Evolutionary conservation across 2,113 vertebrate species (phyloP).

Genomic region (Heterotis niloticus): DNA sequence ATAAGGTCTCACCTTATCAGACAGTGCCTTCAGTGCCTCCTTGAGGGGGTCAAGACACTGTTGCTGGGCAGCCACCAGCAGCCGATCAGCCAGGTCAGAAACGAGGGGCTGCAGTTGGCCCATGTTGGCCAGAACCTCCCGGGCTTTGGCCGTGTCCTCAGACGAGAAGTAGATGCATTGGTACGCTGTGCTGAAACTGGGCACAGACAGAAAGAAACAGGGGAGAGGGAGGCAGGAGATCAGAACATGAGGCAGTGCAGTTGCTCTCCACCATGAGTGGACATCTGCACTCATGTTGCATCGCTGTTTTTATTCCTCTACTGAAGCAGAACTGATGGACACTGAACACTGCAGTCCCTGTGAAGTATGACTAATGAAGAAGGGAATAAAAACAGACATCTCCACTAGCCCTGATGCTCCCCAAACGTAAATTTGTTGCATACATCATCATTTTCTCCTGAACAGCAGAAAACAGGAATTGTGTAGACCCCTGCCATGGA

Average conservation of each 20-base stretch:
- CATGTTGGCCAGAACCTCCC: conserved; percentile 89
- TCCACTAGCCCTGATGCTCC: neutral
- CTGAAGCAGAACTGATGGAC: neutral
- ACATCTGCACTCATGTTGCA: neutral
- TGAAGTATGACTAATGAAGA: conserved; percentile 7
- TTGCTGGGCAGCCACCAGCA: conserved; percentile 86
- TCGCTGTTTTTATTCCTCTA: neutral
- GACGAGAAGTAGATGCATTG: conserved; percentile 99
- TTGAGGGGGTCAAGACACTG: conserved; percentile 78
- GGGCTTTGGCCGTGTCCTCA: conserved; percentile 93
- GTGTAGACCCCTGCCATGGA: neutral
- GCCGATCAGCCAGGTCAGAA: conserved; percentile 80
- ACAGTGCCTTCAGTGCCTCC: conserved; percentile 89
- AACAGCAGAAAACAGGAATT: neutral
- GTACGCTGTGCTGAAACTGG: conserved; percentile 87
- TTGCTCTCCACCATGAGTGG: neutral
- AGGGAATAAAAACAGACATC: neutral
- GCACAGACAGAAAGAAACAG: conserved; percentile 23
- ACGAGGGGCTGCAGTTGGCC: conserved; percentile 86
- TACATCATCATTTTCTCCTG: neutral
- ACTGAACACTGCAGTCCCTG: neutral
- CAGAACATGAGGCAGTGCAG: neutral
- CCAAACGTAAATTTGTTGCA: neutral
- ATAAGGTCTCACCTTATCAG: conserved; percentile 81
- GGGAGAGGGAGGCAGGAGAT: neutral